phyloP scores from a whole-genome alignment of 2,113 vertebrate genomes.

The Salvelinus namaycush region DNA sequence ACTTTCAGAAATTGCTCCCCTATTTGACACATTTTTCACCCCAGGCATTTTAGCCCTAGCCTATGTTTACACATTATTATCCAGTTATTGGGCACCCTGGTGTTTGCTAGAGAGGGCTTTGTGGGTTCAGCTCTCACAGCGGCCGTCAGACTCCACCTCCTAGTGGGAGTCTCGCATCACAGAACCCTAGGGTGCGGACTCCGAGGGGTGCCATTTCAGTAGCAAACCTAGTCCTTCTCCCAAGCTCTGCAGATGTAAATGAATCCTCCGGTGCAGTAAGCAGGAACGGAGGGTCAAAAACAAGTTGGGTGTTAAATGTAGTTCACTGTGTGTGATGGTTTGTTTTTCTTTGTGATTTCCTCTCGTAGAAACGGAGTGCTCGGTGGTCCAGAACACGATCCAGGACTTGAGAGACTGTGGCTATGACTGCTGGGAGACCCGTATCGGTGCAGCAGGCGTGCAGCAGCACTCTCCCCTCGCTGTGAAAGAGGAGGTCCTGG shows the following conservation, averaged over 20 bases:
- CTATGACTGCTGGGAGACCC: conserved; percentile 96
- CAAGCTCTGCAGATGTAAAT: background rate
- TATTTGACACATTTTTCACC: background rate
- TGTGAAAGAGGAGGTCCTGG: conserved; percentile 63
- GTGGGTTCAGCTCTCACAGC: background rate
- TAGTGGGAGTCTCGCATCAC: background rate
- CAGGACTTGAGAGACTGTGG: conserved; percentile 80
- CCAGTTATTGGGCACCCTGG: background rate
- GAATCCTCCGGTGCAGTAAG: background rate
- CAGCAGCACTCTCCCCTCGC: conserved; percentile 74
- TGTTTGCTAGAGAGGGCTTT: background rate
- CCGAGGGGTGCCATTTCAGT: background rate
- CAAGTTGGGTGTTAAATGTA: background rate
- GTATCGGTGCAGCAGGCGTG: conserved; percentile 82
- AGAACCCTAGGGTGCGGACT: background rate
- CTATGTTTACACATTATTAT: too few species aligned
- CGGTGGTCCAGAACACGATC: conserved; percentile 75
- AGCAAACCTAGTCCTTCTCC: background rate
- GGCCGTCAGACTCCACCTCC: background rate
- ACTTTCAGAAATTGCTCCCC: background rate
- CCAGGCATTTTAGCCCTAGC: too few species aligned
- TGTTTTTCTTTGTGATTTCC: conserved; percentile 36
- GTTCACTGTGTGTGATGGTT: background rate
- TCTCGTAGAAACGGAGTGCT: conserved; percentile 76
- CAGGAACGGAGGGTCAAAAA: background rate